A percentile compares a stretch with the other conserved stretches of the same genome.
These are phyloP conservation scores for Drosophila sturtevanti DNA, from an alignment of 1,140 invertebrate genomes.

Conservation along the genomic window DNA sequence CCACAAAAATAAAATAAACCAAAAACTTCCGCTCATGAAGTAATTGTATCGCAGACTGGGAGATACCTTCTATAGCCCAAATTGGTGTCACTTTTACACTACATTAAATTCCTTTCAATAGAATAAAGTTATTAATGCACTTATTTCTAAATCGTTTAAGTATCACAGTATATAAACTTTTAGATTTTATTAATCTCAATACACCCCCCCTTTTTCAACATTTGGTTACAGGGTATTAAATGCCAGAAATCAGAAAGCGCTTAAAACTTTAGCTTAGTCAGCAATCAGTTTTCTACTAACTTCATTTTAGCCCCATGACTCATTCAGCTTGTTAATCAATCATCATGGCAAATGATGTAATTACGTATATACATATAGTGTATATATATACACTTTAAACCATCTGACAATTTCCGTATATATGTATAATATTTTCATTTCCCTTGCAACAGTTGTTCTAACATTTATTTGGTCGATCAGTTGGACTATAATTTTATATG, in stretches of 20 bases:
- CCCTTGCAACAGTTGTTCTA: neutral
- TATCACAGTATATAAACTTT: no score
- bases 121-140: no score
- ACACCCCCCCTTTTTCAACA: neutral
- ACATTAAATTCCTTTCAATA: neutral
- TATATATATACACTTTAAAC: constrained; percentile 26
- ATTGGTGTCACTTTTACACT: neutral
- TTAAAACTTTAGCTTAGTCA: constrained; percentile 1
- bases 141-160: no score
- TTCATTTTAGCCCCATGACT: neutral
- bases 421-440: neutral
- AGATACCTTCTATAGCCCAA: neutral
- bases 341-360: constrained; percentile 44
- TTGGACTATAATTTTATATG: constrained; percentile 34
- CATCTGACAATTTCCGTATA: constrained; percentile 19
- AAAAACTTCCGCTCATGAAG: constrained; percentile 19
- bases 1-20: constrained; percentile 22
- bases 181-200: no score
- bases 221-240: neutral
- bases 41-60: constrained; percentile 37
- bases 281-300: neutral
- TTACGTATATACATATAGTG: constrained; percentile 3
- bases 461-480: neutral
- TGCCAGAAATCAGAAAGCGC: neutral
- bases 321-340: constrained; percentile 33